Conservation (phyloP, 1,140 invertebrate species). For the Agrypnia vestita region DNA sequence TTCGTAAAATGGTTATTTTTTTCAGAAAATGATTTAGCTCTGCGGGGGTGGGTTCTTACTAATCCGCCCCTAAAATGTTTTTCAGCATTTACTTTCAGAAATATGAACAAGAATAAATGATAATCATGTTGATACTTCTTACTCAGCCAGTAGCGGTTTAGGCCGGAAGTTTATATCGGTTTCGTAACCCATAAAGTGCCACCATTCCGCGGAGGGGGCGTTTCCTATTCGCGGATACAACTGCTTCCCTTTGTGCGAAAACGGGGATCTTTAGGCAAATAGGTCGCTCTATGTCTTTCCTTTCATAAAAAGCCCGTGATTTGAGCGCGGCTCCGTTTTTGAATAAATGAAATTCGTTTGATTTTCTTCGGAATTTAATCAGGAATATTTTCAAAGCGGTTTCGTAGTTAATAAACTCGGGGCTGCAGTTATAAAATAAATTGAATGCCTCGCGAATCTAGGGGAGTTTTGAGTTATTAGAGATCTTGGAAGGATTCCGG, state of each 20-base stretch:
- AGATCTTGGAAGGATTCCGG: too few species aligned
- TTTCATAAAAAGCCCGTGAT: conserved; percentile 27
- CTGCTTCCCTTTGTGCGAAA: conserved; percentile 30
- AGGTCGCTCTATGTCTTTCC: conserved; percentile 30
- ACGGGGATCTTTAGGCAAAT: conserved; percentile 35
- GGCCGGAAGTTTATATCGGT: conserved; percentile 40
- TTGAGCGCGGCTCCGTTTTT: conserved; percentile 1
- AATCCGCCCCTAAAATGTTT: neutral
- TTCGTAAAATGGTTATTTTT: neutral
- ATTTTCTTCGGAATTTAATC: conserved; percentile 13
- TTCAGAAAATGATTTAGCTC: neutral
- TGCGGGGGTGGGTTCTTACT: neutral
- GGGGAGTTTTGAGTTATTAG: too few species aligned
- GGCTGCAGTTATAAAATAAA: conserved; percentile 6
- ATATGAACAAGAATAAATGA: neutral
- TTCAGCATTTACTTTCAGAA: neutral
- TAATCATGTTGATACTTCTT: neutral
- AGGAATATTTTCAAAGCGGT: conserved; percentile 23
- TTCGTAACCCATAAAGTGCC: conserved; percentile 34
- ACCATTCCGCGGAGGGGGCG: conserved; percentile 9
- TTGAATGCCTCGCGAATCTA: neutral
- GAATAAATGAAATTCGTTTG: conserved; percentile 16
- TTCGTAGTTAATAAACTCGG: conserved; percentile 6
- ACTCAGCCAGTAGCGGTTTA: conserved; percentile 16
- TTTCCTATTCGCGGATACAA: conserved; percentile 31